phyloP scores from a whole-genome alignment of 2,113 vertebrate species.

The Myotis brandtii region DNA sequence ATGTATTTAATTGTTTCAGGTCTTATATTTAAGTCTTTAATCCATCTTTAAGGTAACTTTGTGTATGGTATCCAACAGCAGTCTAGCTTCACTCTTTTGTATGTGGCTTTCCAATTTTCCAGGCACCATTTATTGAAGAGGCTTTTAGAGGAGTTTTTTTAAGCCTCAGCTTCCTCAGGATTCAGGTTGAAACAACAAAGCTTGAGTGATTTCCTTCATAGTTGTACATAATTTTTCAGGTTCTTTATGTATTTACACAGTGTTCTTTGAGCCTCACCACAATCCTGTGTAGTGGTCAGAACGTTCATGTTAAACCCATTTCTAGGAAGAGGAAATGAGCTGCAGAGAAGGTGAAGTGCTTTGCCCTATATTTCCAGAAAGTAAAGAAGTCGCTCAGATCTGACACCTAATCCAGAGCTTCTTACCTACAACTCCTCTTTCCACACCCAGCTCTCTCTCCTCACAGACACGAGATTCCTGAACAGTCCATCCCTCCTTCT shows the following conservation, averaged over 20 bases:
- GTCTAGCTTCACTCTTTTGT: neutral
- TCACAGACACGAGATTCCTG: neutral
- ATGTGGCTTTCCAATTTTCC: neutral
- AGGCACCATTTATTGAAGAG: neutral
- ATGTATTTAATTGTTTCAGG: neutral
- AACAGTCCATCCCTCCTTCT: neutral
- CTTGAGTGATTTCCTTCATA: neutral
- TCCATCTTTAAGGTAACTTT: neutral
- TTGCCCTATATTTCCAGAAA: neutral
- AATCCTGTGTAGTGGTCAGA: neutral
- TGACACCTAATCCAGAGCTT: neutral
- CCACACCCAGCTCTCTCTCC: neutral
- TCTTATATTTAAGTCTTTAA: neutral
- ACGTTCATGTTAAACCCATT: neutral
- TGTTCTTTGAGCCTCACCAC: neutral
- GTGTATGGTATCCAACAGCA: neutral
- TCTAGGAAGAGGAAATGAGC: neutral
- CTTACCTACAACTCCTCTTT: neutral
- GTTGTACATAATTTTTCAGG: neutral
- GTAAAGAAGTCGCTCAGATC: neutral
- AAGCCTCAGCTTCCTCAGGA: neutral
- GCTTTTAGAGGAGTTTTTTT: neutral
- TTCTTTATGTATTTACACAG: neutral
- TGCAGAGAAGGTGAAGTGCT: neutral
- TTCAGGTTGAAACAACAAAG: neutral